Conservation (phyloP, 1,140 invertebrate species). For the Drosophila mayri region DNA sequence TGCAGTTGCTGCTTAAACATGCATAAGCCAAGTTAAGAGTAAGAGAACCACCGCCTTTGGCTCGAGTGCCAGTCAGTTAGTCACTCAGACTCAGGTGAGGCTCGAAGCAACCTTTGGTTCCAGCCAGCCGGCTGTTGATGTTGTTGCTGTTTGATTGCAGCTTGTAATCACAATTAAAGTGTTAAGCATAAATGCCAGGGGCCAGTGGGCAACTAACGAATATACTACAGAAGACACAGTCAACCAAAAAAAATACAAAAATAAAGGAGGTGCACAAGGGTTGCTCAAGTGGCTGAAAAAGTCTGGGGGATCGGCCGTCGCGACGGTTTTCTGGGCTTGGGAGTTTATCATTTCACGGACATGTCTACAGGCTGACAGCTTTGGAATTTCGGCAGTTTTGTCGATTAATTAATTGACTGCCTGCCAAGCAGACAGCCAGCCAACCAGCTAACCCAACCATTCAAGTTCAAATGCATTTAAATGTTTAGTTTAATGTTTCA, state of each 20-base stretch:
- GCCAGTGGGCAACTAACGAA: slow-evolving; percentile 63
- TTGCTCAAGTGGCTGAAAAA: slow-evolving; percentile 47
- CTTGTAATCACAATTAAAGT: slow-evolving; percentile 84
- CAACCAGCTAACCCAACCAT: slow-evolving; percentile 22
- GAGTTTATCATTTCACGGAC: slow-evolving; percentile 70
- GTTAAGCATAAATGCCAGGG: slow-evolving; percentile 80
- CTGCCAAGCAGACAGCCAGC: slow-evolving; percentile 13
- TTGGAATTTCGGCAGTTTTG: slow-evolving; percentile 63
- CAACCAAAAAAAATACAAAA: slow-evolving; percentile 37
- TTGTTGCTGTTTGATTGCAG: slow-evolving; percentile 70
- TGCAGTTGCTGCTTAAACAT: slow-evolving; percentile 62
- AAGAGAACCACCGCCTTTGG: slow-evolving; percentile 49
- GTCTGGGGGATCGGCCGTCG: slow-evolving; percentile 52
- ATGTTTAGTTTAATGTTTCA: slow-evolving; percentile 17
- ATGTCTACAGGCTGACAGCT: slow-evolving; percentile 68
- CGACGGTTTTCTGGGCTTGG: slow-evolving; percentile 43
- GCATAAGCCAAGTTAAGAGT: slow-evolving; percentile 55
- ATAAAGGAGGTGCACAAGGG: slow-evolving; percentile 53
- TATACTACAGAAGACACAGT: slow-evolving; percentile 45
- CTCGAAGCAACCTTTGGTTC: slow-evolving; percentile 40
- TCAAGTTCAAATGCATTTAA: slow-evolving; percentile 45
- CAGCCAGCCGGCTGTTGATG: slow-evolving; percentile 4
- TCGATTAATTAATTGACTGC: slow-evolving; percentile 63
- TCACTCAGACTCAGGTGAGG: slow-evolving; percentile 46
- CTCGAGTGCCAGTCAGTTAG: slow-evolving; percentile 73